Base-by-base conservation (phyloP, 2,888 invertebrate species). In the Agonopterix alstromeriana region DNA sequence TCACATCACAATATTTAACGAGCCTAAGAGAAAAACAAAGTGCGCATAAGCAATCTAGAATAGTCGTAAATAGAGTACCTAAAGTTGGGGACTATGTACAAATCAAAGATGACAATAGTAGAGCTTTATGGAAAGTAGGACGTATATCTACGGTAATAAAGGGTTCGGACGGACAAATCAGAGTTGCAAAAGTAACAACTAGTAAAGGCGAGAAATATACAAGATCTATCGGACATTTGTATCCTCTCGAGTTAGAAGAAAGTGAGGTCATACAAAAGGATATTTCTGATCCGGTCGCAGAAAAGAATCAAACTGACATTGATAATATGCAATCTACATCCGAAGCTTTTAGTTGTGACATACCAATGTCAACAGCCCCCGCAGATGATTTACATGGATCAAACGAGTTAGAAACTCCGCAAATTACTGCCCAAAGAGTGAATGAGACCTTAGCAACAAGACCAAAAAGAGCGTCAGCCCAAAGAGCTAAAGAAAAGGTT, bases 61-160 rank as follows among this genome's bases (percentile, higher is more conserved):
- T 51, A 8, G 10, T 12, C 12, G 44, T 41, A 9, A 45, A 43
- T 1, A 48, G 40, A 10, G 5, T 10, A 11, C 54, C 56, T 2
- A 43, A 48, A 10, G 10, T 53, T 10, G 48, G 42, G 5, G 51
- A 56, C 4, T 8, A 46, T 8, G 56, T 58, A 10, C 55, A 56
- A 35, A 48, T 56, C 8, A 56, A 54, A 36, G 42, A 36, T 10
- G 53, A 52, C 9, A 10, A n/a, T 0, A 53, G 50, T 35, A 46
- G 56, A 45, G 51, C 17, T 3, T 11, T 47, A 1, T 58, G 56
- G 56, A 55, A 49, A 10, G 54, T 54, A 1, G 58, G 56, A 9
- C 50, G 35, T n/a, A 56, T 58, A 10, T 10, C 14, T 14, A 36
- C 38, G 1, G 35, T 57, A 8, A 10, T 47, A 1, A 50, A 46